phyloP scores from a whole-genome alignment of 2,888 invertebrate genomes.

The Bombylius discolor region DNA sequence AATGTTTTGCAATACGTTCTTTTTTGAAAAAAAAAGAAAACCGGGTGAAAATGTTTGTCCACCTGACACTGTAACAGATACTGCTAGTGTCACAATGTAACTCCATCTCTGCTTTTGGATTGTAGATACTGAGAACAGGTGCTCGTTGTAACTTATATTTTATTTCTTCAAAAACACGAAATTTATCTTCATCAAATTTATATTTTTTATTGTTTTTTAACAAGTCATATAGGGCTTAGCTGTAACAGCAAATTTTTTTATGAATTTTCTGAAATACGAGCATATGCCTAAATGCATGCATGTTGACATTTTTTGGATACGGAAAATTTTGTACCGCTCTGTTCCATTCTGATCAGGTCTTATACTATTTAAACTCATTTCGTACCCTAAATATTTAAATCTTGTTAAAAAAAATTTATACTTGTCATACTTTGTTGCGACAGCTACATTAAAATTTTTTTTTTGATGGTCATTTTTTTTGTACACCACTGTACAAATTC shows the following conservation, averaged over 20 bases:
- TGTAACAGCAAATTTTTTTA: slow-evolving; percentile 17
- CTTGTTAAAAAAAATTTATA: not conserved
- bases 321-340: slow-evolving; percentile 7
- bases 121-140: slow-evolving; percentile 19
- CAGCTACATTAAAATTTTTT: no score
- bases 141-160: no score
- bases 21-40: no score
- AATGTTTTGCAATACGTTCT: no score
- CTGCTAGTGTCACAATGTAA: slow-evolving; percentile 21
- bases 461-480: no score
- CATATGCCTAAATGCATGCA: slow-evolving; percentile 14
- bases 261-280: slow-evolving; percentile 18
- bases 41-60: slow-evolving; percentile 2
- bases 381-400: slow-evolving; percentile 2
- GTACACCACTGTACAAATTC: no score
- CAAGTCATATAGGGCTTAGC: slow-evolving; percentile 23
- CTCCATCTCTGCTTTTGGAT: slow-evolving; percentile 18
- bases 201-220: no score
- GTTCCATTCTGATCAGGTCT: not conserved
- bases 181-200: slow-evolving; percentile 19
- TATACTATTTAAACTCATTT: slow-evolving; percentile 1
- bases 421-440: not conserved
- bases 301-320: slow-evolving; percentile 13
- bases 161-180: no score
- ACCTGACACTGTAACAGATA: slow-evolving; percentile 11